Evolutionary conservation across 1,140 invertebrate genomes (phyloP).

Genomic region (Olivierus martensii): DNA sequence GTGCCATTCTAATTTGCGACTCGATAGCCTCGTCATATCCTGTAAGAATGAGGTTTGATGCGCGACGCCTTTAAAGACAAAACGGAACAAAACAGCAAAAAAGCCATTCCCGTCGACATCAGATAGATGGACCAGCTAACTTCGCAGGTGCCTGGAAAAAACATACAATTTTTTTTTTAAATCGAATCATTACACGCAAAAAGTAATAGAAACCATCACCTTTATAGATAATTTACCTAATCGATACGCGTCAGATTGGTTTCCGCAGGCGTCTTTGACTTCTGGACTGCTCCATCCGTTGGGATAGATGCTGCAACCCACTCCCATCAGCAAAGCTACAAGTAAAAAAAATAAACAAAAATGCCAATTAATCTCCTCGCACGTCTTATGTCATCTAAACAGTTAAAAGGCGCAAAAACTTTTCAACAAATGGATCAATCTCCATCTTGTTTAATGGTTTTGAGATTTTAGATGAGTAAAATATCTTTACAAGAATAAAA

Average conservation of each 20-base stretch:
- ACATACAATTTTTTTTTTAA: neutral
- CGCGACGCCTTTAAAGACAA: constrained; percentile 15
- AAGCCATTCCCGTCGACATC: constrained; percentile 7
- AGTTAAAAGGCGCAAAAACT: too few species aligned
- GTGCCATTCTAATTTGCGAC: too few species aligned
- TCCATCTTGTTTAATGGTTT: too few species aligned
- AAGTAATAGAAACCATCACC: too few species aligned
- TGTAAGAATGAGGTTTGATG: constrained; percentile 15
- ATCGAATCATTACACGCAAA: too few species aligned
- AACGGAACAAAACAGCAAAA: constrained; percentile 13
- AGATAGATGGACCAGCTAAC: constrained; percentile 16
- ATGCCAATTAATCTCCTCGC: neutral
- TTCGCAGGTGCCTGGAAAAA: constrained; percentile 3
- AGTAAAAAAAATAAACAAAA: constrained; percentile 10
- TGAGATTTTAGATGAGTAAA: too few species aligned
- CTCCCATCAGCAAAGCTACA: constrained; percentile 47
- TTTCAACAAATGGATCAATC: too few species aligned
- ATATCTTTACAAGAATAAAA: too few species aligned
- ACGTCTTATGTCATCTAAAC: too few species aligned
- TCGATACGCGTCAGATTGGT: constrained; percentile 41
- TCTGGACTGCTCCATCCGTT: constrained; percentile 52
- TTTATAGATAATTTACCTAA: constrained; percentile 41
- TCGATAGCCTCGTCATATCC: constrained; percentile 20
- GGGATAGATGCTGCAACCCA: constrained; percentile 47
- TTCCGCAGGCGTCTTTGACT: constrained; percentile 49